Percentiles rank a stretch among this genome's conserved stretches.
These are phyloP conservation scores for Oncorhynchus clarkii DNA, from an alignment of 2,113 vertebrate species.

Conservation along the genomic window DNA sequence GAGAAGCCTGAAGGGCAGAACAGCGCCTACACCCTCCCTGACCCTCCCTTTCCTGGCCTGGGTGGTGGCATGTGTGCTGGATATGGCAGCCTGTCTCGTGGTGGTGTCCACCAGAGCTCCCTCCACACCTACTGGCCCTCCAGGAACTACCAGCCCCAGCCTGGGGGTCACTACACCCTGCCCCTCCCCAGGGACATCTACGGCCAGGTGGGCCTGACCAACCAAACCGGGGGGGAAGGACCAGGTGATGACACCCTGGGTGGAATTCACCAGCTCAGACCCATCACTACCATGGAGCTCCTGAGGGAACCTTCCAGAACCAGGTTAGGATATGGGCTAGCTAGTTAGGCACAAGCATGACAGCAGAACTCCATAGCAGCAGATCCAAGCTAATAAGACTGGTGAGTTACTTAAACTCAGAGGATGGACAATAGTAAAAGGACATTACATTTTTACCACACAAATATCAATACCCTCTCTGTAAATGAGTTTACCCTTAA, in stretches of 20 bases:
- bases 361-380: background rate
- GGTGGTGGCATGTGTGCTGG: constrained; percentile 53
- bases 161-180: constrained; percentile 72
- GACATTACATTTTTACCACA: constrained; percentile 6
- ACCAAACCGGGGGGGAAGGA: constrained; percentile 53
- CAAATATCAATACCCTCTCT: constrained; percentile 27
- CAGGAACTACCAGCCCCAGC: constrained; percentile 69
- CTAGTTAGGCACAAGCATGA: background rate
- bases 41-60: constrained; percentile 48
- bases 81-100: constrained; percentile 66
- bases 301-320: constrained; percentile 69
- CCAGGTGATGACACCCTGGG: constrained; percentile 58
- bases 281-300: constrained; percentile 71
- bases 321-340: constrained; percentile 51
- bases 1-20: constrained; percentile 46
- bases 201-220: constrained; percentile 45
- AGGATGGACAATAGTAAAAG: constrained; percentile 3
- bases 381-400: background rate
- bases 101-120: constrained; percentile 56
- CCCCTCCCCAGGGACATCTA: constrained; percentile 73
- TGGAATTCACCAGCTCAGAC: constrained; percentile 69
- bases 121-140: constrained; percentile 65
- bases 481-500: constrained; percentile 25
- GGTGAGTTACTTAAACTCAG: background rate
- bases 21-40: constrained; percentile 53